Conservation (phyloP, 30 jellyfish, hydroid and myxozoan genomes). For the Calvadosia cruxmelitensis region DNA sequence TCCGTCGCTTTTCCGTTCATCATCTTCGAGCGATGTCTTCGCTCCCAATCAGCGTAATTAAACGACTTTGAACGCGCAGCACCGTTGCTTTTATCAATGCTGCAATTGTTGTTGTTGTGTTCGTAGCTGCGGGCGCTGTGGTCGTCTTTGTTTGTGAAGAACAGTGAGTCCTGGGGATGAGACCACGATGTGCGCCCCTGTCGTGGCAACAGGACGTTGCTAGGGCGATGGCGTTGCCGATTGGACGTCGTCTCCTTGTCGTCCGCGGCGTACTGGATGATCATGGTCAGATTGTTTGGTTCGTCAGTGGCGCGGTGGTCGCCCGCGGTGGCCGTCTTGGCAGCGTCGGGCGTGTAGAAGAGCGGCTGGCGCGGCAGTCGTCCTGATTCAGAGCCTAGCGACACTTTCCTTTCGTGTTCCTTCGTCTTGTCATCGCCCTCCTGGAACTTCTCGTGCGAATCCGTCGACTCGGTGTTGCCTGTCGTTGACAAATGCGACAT, state of each 20-base stretch:
- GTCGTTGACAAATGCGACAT: neutral
- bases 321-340: neutral
- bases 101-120: no score
- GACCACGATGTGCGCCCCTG: neutral
- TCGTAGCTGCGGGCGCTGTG: neutral
- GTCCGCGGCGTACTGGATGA: neutral
- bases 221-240: no score
- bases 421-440: neutral
- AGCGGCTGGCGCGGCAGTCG: neutral
- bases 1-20: neutral
- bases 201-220: neutral
- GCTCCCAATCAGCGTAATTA: neutral
- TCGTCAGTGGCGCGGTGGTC: neutral
- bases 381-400: conserved; percentile 1
- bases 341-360: neutral
- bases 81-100: neutral
- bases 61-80: neutral
- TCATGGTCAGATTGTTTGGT: neutral
- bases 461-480: neutral
- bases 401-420: neutral
- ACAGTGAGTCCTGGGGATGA: neutral
- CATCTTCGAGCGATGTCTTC: neutral
- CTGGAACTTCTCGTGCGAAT: neutral
- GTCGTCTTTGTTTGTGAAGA: neutral
- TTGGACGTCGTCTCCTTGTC: neutral